Evolutionary conservation across 2,113 vertebrate genomes (phyloP).

Genomic region (Tenebrosternarchus preto): DNA sequence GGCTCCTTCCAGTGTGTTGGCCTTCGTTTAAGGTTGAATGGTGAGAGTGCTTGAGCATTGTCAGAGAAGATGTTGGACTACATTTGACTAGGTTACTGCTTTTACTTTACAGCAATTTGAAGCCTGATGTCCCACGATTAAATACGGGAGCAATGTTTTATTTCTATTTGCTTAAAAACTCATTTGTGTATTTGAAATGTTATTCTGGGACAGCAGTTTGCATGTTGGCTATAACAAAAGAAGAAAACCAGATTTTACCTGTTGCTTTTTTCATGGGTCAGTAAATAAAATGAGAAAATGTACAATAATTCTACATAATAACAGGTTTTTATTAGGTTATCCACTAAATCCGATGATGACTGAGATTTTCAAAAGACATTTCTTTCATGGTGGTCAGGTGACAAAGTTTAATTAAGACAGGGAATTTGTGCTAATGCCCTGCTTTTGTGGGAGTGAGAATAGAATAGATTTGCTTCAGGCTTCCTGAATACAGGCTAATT

Average conservation of each 20-base stretch:
- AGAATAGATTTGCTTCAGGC: constrained; percentile 27
- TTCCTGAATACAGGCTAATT: constrained; percentile 41
- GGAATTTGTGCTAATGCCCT: constrained; percentile 21
- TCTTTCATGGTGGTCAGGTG: constrained; percentile 26
- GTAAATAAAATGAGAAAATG: not conserved
- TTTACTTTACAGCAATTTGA: not conserved
- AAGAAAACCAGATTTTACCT: not conserved
- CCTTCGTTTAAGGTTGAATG: no score
- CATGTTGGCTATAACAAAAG: not conserved
- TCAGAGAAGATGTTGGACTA: not conserved
- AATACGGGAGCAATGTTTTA: not conserved
- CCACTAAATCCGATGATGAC: constrained; percentile 13
- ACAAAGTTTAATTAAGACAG: constrained; percentile 49
- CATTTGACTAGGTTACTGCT: not conserved
- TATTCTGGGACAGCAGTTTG: not conserved
- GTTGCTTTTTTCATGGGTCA: not conserved
- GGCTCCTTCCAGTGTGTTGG: not conserved
- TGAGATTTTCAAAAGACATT: constrained; percentile 31
- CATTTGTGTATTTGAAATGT: not conserved
- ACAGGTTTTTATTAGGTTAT: constrained; percentile 18
- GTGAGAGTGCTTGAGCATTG: not conserved
- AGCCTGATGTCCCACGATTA: not conserved
- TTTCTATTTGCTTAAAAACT: not conserved
- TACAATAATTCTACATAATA: not conserved
- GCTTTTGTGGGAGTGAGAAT: constrained; percentile 1